Evolutionary conservation across 2,888 invertebrate genomes (phyloP), one percentile per base, ranked within the genome.

Genomic region (Gortyna flavago): DNA sequence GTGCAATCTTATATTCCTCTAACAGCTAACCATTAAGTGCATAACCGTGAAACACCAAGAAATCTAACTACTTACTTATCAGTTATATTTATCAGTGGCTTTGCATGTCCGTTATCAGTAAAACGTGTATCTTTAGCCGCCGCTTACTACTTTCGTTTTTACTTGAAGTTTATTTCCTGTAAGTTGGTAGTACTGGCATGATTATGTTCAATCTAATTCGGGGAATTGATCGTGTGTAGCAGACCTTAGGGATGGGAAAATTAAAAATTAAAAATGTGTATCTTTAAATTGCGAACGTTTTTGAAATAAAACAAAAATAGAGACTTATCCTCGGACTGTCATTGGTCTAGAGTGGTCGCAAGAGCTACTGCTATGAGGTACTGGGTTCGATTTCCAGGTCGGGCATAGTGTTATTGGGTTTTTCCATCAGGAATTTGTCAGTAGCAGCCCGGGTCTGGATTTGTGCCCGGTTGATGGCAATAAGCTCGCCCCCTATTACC

Each of bases 71-170:
- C 32, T 48, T n/a, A 8, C 32, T 48, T 81, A 86, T 86, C 80
- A 70, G 78, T 73, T 70, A 84, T 64, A 70, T 80, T 86, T 79
- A 85, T 86, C 78, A 74, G 64, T 61, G 21, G 72, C 48, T 87
- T 81, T 81, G 87, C 87, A 87, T 84, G 84, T 80, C 25, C n/a
- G 73, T 79, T 86, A 81, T 86, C 85, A 67, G 59, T 32, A 18
- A 64, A 75, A 75, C 79, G 35, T 67, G 77, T 86, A 77, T 85
- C 83, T 85, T 68, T 38, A 65, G 38, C 66, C 35, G 32, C 66
- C 41, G 68, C 18, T 62, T 65, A 73, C 70, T 62, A 83, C 85
- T 85, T 84, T 86, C 85, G 75, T 77, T 85, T 86, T 85, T 81
- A 79, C 71, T 72, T 69, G 54, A 57, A 65, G 72, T 85, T 85